These are phyloP conservation scores for Thysanoteuthis rhombus DNA, from an alignment of 2,888 invertebrate genomes.

Conservation along the genomic window DNA sequence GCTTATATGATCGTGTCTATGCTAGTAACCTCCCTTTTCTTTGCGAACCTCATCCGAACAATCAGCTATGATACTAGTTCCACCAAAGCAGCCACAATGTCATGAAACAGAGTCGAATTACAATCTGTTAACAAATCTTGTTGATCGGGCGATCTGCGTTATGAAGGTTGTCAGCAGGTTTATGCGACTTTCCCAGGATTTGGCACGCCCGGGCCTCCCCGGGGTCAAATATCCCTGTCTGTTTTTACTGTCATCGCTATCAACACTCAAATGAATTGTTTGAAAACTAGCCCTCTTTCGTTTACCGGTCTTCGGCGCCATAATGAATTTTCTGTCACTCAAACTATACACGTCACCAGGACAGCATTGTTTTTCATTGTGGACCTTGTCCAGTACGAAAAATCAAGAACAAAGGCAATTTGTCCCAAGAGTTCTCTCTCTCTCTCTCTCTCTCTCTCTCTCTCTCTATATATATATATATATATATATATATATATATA, in stretches of 20 bases:
- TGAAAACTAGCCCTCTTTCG: not conserved
- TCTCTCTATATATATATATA: too few species aligned
- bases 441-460: not conserved
- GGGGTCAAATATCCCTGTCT: not conserved
- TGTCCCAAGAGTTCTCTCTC: not conserved
- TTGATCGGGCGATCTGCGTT: not conserved
- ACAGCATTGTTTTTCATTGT: not conserved
- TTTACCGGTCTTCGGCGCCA: not conserved
- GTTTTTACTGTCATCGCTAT: not conserved
- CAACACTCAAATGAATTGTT: not conserved
- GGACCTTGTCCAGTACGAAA: conserved; percentile 12
- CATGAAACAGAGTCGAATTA: not conserved
- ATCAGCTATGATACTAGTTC: too few species aligned
- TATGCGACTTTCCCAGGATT: not conserved
- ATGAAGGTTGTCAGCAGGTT: not conserved
- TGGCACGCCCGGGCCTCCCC: not conserved
- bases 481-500: too few species aligned
- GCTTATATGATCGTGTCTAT: too few species aligned
- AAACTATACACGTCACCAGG: not conserved
- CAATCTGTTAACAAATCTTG: not conserved
- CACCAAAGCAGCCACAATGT: too few species aligned
- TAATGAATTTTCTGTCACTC: not conserved
- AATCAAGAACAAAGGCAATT: not conserved
- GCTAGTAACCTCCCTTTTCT: too few species aligned
- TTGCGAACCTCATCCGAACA: too few species aligned